phyloP scores from a whole-genome alignment of 2,888 invertebrate species.

The Pachycephus smyrnensis region DNA sequence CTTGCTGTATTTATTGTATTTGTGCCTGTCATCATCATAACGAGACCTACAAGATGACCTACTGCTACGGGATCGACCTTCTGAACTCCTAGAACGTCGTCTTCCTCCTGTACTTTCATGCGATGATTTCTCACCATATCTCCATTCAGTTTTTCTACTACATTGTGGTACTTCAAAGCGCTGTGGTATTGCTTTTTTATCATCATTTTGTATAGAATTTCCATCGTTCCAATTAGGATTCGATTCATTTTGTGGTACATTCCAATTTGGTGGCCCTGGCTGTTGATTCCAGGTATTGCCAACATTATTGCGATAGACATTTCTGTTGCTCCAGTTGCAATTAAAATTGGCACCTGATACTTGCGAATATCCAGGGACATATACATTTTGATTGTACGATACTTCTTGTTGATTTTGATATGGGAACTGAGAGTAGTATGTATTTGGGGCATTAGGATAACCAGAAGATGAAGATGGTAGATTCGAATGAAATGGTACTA shows the following conservation, averaged over 20 bases:
- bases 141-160: slow-evolving; percentile 32
- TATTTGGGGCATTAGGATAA: slow-evolving; percentile 34
- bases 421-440: slow-evolving; percentile 36
- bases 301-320: slow-evolving; percentile 22
- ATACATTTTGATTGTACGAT: slow-evolving; percentile 34
- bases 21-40: slow-evolving; percentile 35
- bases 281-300: slow-evolving; percentile 26
- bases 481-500: slow-evolving; percentile 32
- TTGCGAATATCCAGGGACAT: slow-evolving; percentile 34
- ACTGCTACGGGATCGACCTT: slow-evolving; percentile 34
- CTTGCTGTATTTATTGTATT: slow-evolving; percentile 30
- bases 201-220: slow-evolving; percentile 6
- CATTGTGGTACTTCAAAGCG: slow-evolving; percentile 22
- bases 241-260: slow-evolving; percentile 16
- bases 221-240: slow-evolving; percentile 21
- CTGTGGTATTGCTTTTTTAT: slow-evolving; percentile 19
- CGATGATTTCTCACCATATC: slow-evolving; percentile 30
- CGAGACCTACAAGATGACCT: slow-evolving; percentile 40
- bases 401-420: slow-evolving; percentile 34
- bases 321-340: slow-evolving; percentile 41
- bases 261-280: slow-evolving; percentile 22
- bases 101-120: slow-evolving; percentile 26
- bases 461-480: slow-evolving; percentile 22
- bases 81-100: slow-evolving; percentile 47
- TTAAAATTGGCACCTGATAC: slow-evolving; percentile 29